Conservation (phyloP, 2,113 vertebrate species). For the Loxodonta africana region DNA sequence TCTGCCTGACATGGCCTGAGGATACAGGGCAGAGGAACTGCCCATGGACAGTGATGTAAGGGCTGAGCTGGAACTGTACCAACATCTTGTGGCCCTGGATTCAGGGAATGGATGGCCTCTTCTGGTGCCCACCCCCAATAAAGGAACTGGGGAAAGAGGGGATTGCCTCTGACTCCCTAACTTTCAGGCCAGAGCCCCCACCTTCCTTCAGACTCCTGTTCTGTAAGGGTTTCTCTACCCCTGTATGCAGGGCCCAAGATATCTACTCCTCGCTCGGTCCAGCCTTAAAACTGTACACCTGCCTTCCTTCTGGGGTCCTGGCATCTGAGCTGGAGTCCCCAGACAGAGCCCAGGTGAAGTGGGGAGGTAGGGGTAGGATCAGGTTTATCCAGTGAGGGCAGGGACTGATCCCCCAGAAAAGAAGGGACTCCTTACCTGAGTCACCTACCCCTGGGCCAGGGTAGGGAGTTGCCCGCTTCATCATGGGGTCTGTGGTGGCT, state of each 20-base stretch:
- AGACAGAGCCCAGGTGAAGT: not conserved
- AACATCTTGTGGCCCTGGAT: not conserved
- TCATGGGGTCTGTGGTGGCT: constrained; percentile 84
- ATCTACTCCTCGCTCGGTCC: not conserved
- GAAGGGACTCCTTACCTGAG: not conserved
- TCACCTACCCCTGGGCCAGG: constrained; percentile 32
- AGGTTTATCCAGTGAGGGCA: not conserved
- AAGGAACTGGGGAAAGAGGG: constrained; percentile 6
- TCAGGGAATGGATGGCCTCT: not conserved
- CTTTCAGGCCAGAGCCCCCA: not conserved
- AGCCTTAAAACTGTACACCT: constrained; percentile 27
- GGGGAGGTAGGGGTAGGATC: not conserved
- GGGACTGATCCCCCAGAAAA: not conserved
- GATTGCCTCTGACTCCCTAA: not conserved
- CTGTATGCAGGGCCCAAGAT: not conserved
- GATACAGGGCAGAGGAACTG: not conserved
- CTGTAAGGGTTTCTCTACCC: not conserved
- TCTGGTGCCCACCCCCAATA: constrained; percentile 63
- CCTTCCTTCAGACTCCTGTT: not conserved
- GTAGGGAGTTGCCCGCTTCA: not conserved
- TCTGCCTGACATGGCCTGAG: constrained; percentile 78
- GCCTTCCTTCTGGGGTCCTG: not conserved
- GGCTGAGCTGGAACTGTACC: not conserved
- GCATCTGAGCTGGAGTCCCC: not conserved
- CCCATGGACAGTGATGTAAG: constrained; percentile 20